phyloP scores from a whole-genome alignment of 2,888 invertebrate genomes.

The Euplexia lucipara region DNA sequence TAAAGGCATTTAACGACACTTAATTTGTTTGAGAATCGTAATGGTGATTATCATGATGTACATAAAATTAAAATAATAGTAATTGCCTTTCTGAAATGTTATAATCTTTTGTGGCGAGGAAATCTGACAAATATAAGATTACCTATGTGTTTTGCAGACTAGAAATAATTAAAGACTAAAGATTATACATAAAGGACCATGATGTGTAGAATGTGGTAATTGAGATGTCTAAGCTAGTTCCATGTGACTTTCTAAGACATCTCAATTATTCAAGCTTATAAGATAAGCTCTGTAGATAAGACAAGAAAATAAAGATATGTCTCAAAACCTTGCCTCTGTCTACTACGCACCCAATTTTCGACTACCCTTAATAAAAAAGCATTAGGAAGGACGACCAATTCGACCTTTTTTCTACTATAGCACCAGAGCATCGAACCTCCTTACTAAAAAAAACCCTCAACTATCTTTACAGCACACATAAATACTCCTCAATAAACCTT shows the following conservation, averaged over 20 bases:
- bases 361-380: conserved; percentile 19
- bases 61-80: conserved; percentile 32
- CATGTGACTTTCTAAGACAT: conserved; percentile 10
- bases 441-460: conserved; percentile 44
- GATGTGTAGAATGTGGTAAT: not conserved
- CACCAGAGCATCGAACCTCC: conserved; percentile 27
- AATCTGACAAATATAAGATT: too few species aligned
- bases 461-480: conserved; percentile 80
- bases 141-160: too few species aligned
- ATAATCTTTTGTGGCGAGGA: not conserved
- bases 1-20: conserved; percentile 36
- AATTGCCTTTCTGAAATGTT: conserved; percentile 1
- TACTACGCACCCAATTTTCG: conserved; percentile 2
- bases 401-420: conserved; percentile 32
- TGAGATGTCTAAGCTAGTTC: too few species aligned
- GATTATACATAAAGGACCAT: too few species aligned
- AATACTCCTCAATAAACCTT: conserved; percentile 80
- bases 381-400: not conserved
- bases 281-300: conserved; percentile 32
- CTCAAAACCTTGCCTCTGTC: not conserved
- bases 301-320: not conserved
- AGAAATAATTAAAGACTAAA: too few species aligned
- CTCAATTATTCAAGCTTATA: conserved; percentile 27
- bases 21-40: conserved; percentile 31
- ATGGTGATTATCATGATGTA: too few species aligned